Conservation (phyloP, 2,797 vertebrate species). For the Spondyliosoma cantharus region DNA sequence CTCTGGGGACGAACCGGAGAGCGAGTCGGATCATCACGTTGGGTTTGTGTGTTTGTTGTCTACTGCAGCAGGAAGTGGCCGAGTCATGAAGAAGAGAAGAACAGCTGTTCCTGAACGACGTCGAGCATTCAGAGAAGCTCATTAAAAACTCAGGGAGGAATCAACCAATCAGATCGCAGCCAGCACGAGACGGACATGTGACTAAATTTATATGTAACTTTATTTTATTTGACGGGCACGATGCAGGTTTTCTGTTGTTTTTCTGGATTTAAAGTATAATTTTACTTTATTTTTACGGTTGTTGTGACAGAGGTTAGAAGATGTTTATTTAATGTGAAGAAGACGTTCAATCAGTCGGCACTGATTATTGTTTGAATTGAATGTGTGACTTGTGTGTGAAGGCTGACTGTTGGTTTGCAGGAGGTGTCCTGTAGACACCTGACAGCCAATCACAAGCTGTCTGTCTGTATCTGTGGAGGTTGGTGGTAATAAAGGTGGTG, state of each 20-base stretch:
- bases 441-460: conserved; percentile 1
- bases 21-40: neutral
- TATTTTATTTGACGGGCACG: neutral
- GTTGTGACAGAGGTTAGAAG: neutral
- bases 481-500: neutral
- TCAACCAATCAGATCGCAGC: conserved; percentile 5
- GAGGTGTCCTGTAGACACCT: neutral
- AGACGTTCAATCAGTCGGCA: neutral
- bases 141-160: conserved; percentile 45
- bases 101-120: conserved; percentile 4
- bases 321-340: neutral
- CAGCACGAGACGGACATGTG: neutral
- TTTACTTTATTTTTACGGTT: neutral
- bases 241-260: neutral
- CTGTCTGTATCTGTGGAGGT: neutral
- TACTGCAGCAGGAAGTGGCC: conserved; percentile 1
- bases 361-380: neutral
- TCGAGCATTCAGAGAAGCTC: neutral
- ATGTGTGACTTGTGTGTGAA: neutral
- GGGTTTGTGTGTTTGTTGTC: neutral
- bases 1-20: conserved; percentile 1
- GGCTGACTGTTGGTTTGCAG: neutral
- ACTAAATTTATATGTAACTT: neutral
- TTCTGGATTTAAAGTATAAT: too few species aligned
- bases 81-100: neutral